Base-by-base conservation (phyloP, 2,888 invertebrate species). In the Coremacera marginata region DNA sequence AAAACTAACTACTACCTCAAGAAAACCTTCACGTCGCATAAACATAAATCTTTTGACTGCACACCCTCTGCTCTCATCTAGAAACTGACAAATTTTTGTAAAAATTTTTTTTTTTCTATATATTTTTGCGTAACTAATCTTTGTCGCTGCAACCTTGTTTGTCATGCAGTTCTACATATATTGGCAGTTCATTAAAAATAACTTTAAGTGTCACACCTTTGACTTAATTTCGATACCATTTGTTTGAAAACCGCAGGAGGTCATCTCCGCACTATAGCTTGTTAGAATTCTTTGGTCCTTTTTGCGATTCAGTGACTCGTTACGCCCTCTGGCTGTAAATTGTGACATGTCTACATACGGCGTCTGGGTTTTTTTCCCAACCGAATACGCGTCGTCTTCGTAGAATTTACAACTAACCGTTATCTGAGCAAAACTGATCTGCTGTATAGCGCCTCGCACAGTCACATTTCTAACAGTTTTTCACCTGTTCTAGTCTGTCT, bases 171-270 rank as follows among this genome's bases (percentile, higher is more conserved):
- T 14, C 14, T 60, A 22, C 25, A 60, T 60, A 11, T 27, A 60
- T 60, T 22, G 11, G 25, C 22, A 44, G 67, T 44, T 67, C 67
- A 67, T 37, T 67, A 67, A 44, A 67, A 67, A 19, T 34, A 67
- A 34, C n/a, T 67, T 67, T 67, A 44, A 31, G 44, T 67, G 67
- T 67, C 44, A 67, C 67, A 67, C 67, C 67, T 67, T 60, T 67
- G 34, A 37, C 67, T 67, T 34, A 67, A 67, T 44, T 44, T 67
- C 8, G 22, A 67, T 22, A 44, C 19, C 22, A 37, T 65, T 67
- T 67, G 67, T 67, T 65, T 37, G n/a, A 14, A 34, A 37, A 67
- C 67, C 44, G 22, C 67, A 67, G 34, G 67, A 19, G 67, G 67
- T 11, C 67, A 2, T 1, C 3, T 9, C 60, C 0, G 60, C 25